Base-by-base conservation (phyloP, 2,888 invertebrate genomes). In the Cephus nigrinus region DNA sequence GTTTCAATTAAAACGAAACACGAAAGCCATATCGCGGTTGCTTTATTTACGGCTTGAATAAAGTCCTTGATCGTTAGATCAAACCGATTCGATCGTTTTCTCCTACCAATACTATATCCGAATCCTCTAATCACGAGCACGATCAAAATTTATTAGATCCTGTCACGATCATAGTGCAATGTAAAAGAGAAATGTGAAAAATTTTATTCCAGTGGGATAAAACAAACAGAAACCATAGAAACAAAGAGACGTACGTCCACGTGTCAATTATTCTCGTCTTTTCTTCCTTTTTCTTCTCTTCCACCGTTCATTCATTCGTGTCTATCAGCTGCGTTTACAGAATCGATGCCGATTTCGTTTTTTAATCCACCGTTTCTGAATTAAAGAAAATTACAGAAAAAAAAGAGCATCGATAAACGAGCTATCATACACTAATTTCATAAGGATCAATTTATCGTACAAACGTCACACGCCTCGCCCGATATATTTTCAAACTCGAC, bases 1-100 rank as follows among this genome's bases (percentile, higher is more conserved):
- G 78, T 78, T 78, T 77, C 78, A 78, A 78, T 81, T 80, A 76
- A 69, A 69, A 68, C 23, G 40, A 76, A 33, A 68, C 75, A 80
- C 71, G 79, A 72, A 73, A 76, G 33, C 71, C 71, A 33, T 31
- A 71, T 55, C 23, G 9, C 55, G 33, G 23, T 12, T 33, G 71
- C 32, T 71, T 71, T 31, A 71, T 31, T 71, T 71, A 71, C 71
- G 71, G 31, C 71, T 31, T 33, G 31, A 12, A 33, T 71, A 31
- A 71, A 32, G 31, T 71, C 23, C 71, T 71, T 23, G 71, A 71
- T 71, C 31, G 32, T 31, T 71, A 71, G 12, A 32, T 71, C 71
- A 15, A 71, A 31, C 31, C 71, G 71, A 71, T 71, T 32, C 71
- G 55, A 55, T 55, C 9, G 55, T 55, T 55, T 55, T 23, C 55